Conservation (phyloP, 1,140 invertebrate species). For the Zaprionus lachaisei region DNA sequence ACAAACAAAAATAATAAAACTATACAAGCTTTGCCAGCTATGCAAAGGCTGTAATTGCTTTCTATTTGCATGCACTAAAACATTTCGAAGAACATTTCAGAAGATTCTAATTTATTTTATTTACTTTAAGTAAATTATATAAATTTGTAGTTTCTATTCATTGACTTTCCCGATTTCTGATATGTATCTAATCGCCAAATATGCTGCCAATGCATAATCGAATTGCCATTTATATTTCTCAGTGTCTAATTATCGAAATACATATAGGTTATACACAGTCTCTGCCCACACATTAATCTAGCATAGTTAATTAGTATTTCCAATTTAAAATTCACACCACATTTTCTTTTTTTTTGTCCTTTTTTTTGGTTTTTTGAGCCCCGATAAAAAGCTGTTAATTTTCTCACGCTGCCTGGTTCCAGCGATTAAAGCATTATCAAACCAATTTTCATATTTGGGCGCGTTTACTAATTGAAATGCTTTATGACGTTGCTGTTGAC, state of each 20-base stretch:
- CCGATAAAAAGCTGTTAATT: constrained; percentile 25
- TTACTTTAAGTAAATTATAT: no score
- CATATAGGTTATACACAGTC: background rate
- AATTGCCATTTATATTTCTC: background rate
- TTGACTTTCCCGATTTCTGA: background rate
- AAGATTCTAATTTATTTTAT: background rate
- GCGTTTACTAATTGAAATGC: constrained; percentile 65
- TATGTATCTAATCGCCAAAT: background rate
- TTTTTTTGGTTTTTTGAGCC: background rate
- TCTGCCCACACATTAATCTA: background rate
- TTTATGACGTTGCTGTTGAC: constrained; percentile 60
- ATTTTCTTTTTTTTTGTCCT: background rate
- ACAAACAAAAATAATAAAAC: background rate
- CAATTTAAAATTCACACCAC: background rate
- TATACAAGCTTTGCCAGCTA: background rate
- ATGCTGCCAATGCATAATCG: background rate
- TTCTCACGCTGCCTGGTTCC: constrained; percentile 29
- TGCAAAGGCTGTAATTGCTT: background rate
- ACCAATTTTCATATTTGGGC: constrained; percentile 24
- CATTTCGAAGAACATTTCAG: background rate
- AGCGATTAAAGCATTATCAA: constrained; percentile 19
- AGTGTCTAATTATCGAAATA: background rate
- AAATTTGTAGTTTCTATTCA: background rate
- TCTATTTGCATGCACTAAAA: background rate
- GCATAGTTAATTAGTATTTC: constrained; percentile 12